Conservation (phyloP, 2,113 vertebrate species). For the Syrrhaptes paradoxus region DNA sequence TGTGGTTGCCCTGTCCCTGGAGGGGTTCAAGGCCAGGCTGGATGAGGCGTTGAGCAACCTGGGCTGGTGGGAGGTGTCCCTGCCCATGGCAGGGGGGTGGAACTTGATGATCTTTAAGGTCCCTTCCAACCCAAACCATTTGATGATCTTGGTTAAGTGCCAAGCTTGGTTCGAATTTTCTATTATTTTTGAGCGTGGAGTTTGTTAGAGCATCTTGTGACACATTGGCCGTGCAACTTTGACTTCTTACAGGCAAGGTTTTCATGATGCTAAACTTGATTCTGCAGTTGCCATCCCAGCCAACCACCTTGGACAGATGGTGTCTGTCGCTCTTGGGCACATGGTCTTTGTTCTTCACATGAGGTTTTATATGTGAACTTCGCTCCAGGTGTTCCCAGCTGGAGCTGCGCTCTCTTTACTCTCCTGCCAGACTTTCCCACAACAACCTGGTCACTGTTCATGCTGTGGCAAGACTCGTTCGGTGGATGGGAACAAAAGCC, state of each 20-base stretch:
- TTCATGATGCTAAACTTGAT: neutral
- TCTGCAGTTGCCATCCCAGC: neutral
- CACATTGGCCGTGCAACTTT: neutral
- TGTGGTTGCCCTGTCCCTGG: neutral
- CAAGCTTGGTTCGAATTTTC: accelerated
- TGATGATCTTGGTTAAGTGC: neutral
- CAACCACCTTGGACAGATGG: neutral
- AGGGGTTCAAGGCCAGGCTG: too few relatives aligned
- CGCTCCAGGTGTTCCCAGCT: constrained; percentile 35
- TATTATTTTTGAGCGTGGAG: neutral
- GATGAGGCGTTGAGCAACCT: too few relatives aligned
- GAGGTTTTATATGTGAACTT: neutral
- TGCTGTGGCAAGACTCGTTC: neutral
- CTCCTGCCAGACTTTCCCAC: constrained; percentile 13
- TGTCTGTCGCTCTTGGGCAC: neutral
- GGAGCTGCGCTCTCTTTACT: neutral
- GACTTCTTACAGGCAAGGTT: neutral
- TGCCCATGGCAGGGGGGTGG: too few relatives aligned
- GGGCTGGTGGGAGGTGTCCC: too few relatives aligned
- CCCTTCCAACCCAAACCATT: too few relatives aligned
- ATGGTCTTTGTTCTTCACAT: neutral
- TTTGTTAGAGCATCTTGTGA: neutral
- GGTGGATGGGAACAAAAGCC: neutral
- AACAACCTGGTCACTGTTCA: accelerated
- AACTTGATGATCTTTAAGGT: too few relatives aligned